These are phyloP conservation scores for Eupelmus urozonus DNA, from an alignment of 2,888 invertebrate species.

Conservation along the genomic window DNA sequence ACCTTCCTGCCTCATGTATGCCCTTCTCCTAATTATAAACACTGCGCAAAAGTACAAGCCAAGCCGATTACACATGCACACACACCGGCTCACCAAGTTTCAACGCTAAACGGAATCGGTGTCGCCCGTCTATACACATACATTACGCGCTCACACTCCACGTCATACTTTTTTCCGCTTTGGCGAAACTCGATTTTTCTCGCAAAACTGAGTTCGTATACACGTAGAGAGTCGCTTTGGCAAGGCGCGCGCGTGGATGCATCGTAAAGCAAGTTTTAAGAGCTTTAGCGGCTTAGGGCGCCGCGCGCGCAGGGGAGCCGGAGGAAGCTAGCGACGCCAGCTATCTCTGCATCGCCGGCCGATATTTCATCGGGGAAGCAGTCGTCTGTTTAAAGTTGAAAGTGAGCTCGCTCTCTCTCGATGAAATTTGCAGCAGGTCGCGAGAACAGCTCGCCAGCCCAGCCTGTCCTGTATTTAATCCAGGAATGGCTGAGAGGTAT, in stretches of 20 bases:
- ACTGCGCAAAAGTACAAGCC: too few relatives aligned
- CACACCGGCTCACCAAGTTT: too few relatives aligned
- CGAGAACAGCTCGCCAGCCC: too few relatives aligned
- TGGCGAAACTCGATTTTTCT: slow-evolving; percentile 12
- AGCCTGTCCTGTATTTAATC: background rate
- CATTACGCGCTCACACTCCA: background rate
- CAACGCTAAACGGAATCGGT: too few relatives aligned
- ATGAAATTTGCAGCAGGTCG: background rate
- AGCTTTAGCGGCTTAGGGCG: background rate
- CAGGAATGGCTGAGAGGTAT: too few relatives aligned
- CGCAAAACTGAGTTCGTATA: background rate
- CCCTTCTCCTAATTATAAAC: too few relatives aligned
- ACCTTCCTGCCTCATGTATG: too few relatives aligned
- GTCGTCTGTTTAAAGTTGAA: background rate
- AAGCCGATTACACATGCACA: too few relatives aligned
- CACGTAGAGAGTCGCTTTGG: background rate
- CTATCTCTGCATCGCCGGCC: background rate
- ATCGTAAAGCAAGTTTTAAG: slow-evolving; percentile 22
- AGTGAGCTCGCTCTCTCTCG: background rate
- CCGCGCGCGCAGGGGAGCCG: background rate
- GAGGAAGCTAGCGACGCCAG: background rate
- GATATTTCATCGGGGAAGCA: slow-evolving; percentile 1
- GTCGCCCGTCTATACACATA: background rate
- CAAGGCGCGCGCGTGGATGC: background rate
- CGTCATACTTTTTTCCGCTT: background rate